Conservation (phyloP, 2,797 vertebrate genomes). For the Microctenopoma lineatum region DNA sequence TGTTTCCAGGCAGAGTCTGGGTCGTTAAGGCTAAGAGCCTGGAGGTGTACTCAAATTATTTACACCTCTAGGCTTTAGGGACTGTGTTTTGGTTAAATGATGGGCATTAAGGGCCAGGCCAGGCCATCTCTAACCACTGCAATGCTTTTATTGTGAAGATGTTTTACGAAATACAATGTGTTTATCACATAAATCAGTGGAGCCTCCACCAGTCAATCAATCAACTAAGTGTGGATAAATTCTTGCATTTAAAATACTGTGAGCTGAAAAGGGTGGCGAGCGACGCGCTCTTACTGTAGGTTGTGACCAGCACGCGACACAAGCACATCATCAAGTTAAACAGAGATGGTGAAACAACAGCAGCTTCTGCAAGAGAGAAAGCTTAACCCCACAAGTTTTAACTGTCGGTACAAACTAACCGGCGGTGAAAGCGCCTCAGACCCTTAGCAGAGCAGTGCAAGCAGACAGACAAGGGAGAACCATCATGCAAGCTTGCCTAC, state of each 20-base stretch:
- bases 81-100: neutral
- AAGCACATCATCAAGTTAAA: neutral
- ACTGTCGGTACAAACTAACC: conserved; percentile 44
- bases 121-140: neutral
- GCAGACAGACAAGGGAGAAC: conserved; percentile 21
- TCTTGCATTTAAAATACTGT: neutral
- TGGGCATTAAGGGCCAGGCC: neutral
- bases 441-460: conserved; percentile 32
- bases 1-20: conserved; percentile 7
- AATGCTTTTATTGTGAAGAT: neutral
- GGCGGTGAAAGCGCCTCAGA: conserved; percentile 21
- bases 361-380: conserved; percentile 7
- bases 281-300: neutral
- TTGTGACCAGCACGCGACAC: neutral
- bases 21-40: conserved; percentile 3
- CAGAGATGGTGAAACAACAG: conserved; percentile 24
- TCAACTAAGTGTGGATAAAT: neutral
- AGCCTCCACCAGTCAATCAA: neutral
- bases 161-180: neutral
- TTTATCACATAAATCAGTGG: neutral
- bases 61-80: conserved; percentile 20
- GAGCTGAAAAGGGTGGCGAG: neutral
- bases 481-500: conserved; percentile 32
- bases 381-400: conserved; percentile 38
- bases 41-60: conserved; percentile 11